Base-by-base conservation (phyloP, 2,797 vertebrate species). In the Glyptemys insculpta region DNA sequence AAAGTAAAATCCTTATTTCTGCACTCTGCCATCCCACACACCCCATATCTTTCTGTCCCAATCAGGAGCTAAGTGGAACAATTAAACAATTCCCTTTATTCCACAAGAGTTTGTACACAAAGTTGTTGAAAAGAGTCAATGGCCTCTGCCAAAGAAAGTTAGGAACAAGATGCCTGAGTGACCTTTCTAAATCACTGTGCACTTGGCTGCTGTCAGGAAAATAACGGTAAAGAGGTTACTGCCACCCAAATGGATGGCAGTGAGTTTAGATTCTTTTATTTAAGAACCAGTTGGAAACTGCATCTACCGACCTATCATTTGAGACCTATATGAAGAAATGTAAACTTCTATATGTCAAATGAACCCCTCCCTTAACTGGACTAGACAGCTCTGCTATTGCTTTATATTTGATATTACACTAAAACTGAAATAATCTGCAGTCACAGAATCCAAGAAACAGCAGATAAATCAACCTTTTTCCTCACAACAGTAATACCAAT, bases 241-340 rank as follows among this genome's bases (percentile, higher is more conserved):
- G 81, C 16, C 25, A 49, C 29, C 81, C 29, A 65, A 89, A 47
- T 53, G 88, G 86, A 91, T 1, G 88, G 90, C 78, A 92, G 79
- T 34, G 74, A 85, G 86, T 80, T 96, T 94, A 96, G 96, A 95
- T 68, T 94, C 93, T 47, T 44, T 49, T 81, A 91, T 91, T 94
- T 95, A 88, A 87, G 74, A 88, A 94, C 81, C 54, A 82, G 52
- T 10, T 80, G 90, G 83, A 49, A 95, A 94, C 74, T 78, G 27
- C 25, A 94, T 86, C 41, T 79, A 59, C 37, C 47, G 14, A 14
- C n/a, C 62, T 95, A 86, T 79, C 72, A 85, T 94, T 83, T 81
- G 47, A 89, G 65, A 91, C 54, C 81, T 79, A 27, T 68, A 91
- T 15, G 49, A 37, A 95, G 86, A 86, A 92, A 95, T 23, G 87